Base-by-base conservation (phyloP, 1,140 invertebrate species). In the Drosophila pectinifera region DNA sequence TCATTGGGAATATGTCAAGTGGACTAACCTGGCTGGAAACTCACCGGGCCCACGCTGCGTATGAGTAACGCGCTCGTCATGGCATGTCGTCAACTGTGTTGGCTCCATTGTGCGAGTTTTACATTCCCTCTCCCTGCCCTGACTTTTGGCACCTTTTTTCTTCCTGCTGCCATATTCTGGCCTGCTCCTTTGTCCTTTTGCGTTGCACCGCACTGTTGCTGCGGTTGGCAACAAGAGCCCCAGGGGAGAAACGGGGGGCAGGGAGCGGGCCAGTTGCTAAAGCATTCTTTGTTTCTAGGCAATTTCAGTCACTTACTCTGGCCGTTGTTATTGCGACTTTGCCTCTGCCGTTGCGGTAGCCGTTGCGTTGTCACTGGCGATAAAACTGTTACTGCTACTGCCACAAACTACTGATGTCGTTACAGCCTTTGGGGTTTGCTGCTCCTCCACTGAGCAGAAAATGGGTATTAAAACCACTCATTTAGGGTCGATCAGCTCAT, bases 361-460 rank as follows among this genome's bases (percentile, higher is more conserved):
- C 54, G 4, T 64, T 78, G 78, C 83, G 72, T 76, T 83, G 79
- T 75, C 70, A 51, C 72, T 62, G 56, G 43, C 79, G 55, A 73
- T 83, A 83, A 88, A 86, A 88, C 75, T 64, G 79, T 88, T 77
- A 68, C 67, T 59, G 67, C 53, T 46, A 59, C 57, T 75, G 64
- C 62, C 62, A 51, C 57, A 70, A 65, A 64, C 36, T 55, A 58
- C 67, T 38, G 43, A 51, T 82, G 77, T 77, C 53, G 58, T 59
- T 63, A 58, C 49, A 38, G 59, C 51, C 58, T 41, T 53, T 55
- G 42, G 18, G 46, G 56, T 49, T 67, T 53, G 49, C 63, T 46
- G 34, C 55, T 49, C 62, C 57, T 81, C 42, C 67, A 81, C 73
- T 49, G 41, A 48, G 39, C 39, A 5, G 24, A 42, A 65, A 68